A percentile compares a stretch with the other conserved stretches of the same genome.
Evolutionary conservation across 1,140 invertebrate species (phyloP).

Genomic region (Zaprionus davidi): DNA sequence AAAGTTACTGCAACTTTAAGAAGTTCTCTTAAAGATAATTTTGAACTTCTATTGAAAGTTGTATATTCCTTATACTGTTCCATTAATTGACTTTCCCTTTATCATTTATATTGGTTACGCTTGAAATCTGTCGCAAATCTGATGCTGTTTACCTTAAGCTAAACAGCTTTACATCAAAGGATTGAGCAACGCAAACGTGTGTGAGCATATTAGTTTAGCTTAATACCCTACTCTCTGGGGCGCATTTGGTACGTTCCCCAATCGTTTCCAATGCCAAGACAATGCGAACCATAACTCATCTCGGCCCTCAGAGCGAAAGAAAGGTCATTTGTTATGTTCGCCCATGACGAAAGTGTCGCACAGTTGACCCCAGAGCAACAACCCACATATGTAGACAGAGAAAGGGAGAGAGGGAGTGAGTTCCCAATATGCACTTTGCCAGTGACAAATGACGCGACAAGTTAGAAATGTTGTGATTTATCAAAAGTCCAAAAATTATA

Average conservation of each 20-base stretch:
- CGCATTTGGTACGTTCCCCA: not conserved
- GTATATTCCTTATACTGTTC: not conserved
- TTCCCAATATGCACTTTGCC: slow-evolving; percentile 44
- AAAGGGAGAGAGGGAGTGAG: slow-evolving; percentile 14
- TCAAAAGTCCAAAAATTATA: slow-evolving; percentile 74
- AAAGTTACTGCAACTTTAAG: not conserved
- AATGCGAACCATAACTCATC: slow-evolving; percentile 61
- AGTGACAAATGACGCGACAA: slow-evolving; percentile 69
- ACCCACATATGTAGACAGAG: slow-evolving; percentile 52
- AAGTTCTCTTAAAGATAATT: not conserved
- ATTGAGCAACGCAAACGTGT: slow-evolving; percentile 61
- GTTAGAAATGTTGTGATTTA: slow-evolving; percentile 62
- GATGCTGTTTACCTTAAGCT: slow-evolving; percentile 35
- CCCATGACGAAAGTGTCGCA: slow-evolving; percentile 76
- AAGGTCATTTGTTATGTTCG: slow-evolving; percentile 73
- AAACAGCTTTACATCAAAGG: slow-evolving; percentile 56
- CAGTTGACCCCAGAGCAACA: slow-evolving; percentile 48
- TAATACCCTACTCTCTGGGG: slow-evolving; percentile 40
- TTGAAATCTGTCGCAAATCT: slow-evolving; percentile 27
- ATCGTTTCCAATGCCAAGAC: slow-evolving; percentile 3
- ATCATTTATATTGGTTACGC: slow-evolving; percentile 18
- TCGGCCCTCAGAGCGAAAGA: slow-evolving; percentile 40
- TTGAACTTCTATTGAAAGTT: not conserved
- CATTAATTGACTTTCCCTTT: not conserved
- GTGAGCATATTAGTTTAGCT: slow-evolving; percentile 58